Percentiles rank a stretch among this genome's conserved stretches.
These are phyloP conservation scores for Poeciliopsis retropinna DNA, from an alignment of 2,113 vertebrate genomes.

Conservation along the genomic window DNA sequence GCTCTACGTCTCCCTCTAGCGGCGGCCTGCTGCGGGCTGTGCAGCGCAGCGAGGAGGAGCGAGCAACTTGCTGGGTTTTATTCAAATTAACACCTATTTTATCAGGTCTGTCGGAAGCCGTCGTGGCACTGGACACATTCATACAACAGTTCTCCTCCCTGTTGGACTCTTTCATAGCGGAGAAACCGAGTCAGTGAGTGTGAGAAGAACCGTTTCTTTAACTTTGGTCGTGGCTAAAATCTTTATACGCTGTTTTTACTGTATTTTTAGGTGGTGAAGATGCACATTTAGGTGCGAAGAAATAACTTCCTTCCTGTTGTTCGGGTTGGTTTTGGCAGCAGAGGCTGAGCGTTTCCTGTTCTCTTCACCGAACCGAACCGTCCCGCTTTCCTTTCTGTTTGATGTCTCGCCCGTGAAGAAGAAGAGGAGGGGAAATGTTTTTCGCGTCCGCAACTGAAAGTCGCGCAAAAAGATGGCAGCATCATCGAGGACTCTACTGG, in stretches of 20 bases:
- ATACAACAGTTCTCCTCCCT: neutral
- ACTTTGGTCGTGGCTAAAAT: conserved; percentile 6
- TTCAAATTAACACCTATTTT: neutral
- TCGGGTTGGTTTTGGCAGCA: neutral
- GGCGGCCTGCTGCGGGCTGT: conserved; percentile 17
- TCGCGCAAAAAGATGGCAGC: conserved; percentile 72
- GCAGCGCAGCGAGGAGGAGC: conserved; percentile 14
- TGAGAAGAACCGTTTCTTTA: neutral
- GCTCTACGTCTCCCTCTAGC: conserved; percentile 50
- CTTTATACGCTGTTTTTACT: neutral
- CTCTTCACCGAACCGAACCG: neutral
- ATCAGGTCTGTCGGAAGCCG: neutral
- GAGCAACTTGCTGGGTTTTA: conserved; percentile 33
- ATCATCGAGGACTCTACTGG: conserved; percentile 79
- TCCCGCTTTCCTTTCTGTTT: neutral
- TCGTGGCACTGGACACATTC: neutral
- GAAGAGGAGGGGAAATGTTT: conserved; percentile 22
- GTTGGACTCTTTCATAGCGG: neutral
- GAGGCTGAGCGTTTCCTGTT: conserved; percentile 48
- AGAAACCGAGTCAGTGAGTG: neutral
- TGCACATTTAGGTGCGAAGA: conserved; percentile 7
- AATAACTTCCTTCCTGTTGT: conserved; percentile 21
- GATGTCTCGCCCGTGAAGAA: neutral
- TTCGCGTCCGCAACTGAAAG: neutral
- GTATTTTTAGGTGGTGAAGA: too few relatives aligned